These are phyloP conservation scores for Platypus cylindrus DNA, from an alignment of 2,888 invertebrate species.

Conservation along the genomic window DNA sequence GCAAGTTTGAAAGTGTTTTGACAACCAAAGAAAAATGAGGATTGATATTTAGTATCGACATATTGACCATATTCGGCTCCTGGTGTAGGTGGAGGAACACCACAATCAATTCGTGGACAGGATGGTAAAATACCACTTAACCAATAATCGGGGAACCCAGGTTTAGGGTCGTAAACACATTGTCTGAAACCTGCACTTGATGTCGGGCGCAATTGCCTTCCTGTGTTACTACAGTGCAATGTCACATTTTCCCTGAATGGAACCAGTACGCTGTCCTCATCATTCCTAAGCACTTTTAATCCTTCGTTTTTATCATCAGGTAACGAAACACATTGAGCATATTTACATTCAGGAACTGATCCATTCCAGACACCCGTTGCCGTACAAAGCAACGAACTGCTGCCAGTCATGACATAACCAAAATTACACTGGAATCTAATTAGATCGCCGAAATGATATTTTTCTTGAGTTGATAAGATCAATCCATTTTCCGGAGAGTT, in stretches of 20 bases:
- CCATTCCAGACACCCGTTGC: conserved; percentile 91
- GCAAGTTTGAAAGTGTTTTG: conserved; percentile 90
- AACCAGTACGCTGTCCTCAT: conserved; percentile 71
- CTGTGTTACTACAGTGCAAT: conserved; percentile 64
- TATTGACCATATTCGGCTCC: conserved; percentile 89
- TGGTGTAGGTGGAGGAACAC: conserved; percentile 79
- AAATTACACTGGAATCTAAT: conserved; percentile 89
- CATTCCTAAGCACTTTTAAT: conserved; percentile 60
- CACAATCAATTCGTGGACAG: conserved; percentile 83
- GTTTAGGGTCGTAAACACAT: conserved; percentile 90
- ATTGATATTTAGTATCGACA: conserved; percentile 79
- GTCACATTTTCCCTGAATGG: conserved; percentile 87
- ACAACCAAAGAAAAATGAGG: conserved; percentile 91
- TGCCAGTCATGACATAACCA: conserved; percentile 85
- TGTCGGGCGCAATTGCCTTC: conserved; percentile 67
- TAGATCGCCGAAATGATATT: conserved; percentile 81
- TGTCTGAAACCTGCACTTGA: conserved; percentile 78
- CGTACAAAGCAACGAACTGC: conserved; percentile 72
- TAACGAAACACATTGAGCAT: conserved; percentile 80
- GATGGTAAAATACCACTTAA: conserved; percentile 74
- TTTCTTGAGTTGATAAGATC: conserved; percentile 62
- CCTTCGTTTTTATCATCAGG: conserved; percentile 85
- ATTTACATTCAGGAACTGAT: conserved; percentile 83
- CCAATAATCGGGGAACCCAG: conserved; percentile 83
- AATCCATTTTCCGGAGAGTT: conserved; percentile 74